Percentiles rank a stretch among this genome's conserved stretches.
Evolutionary conservation across 2,797 vertebrate species (phyloP).

Genomic region (Lemur catta): DNA sequence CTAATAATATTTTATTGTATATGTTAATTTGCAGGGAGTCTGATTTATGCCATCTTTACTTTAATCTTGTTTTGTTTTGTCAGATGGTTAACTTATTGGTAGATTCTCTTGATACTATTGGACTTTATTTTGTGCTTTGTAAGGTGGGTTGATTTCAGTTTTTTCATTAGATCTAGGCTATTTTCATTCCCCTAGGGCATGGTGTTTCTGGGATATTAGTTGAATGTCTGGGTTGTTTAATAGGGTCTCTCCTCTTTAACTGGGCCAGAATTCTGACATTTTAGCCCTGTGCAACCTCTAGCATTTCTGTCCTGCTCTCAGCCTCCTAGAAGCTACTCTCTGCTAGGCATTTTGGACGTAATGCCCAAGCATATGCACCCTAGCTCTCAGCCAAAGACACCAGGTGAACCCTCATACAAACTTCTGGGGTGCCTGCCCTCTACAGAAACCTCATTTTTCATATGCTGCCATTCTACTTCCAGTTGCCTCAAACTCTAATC

Average conservation of each 20-base stretch:
- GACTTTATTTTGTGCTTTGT: background rate
- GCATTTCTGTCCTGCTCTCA: background rate
- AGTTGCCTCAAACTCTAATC: background rate
- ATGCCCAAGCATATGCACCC: background rate
- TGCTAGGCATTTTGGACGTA: background rate
- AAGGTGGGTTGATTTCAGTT: background rate
- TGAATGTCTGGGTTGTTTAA: background rate
- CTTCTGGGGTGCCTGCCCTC: background rate
- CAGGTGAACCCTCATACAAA: background rate
- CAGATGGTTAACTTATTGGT: background rate
- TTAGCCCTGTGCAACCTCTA: background rate
- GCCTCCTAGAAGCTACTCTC: background rate
- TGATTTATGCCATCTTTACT: background rate
- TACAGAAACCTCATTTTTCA: background rate
- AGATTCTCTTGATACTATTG: background rate
- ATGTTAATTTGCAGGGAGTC: background rate
- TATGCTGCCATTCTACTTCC: background rate
- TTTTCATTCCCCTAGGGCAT: background rate
- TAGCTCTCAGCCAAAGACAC: background rate
- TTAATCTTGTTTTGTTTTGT: slow-evolving; percentile 31
- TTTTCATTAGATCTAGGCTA: background rate
- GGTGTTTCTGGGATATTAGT: background rate
- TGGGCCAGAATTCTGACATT: background rate
- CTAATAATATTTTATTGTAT: background rate
- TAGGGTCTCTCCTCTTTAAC: background rate